A percentile compares a stretch with the other conserved stretches of the same genome.
phyloP scores from a whole-genome alignment of 2,113 vertebrate species.

The Entelurus aequoreus region DNA sequence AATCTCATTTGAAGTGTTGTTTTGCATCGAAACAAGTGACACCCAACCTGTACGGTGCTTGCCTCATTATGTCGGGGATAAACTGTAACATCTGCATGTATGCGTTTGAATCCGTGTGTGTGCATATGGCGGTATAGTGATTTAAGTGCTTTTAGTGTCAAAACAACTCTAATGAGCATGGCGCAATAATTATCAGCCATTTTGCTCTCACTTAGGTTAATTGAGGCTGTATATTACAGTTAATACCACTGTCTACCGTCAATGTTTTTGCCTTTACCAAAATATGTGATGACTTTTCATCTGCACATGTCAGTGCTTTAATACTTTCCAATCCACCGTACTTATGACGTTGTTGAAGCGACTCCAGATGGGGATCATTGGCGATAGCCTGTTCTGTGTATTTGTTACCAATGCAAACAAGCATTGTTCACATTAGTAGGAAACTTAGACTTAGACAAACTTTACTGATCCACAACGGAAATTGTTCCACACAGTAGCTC shows the following conservation, averaged over 20 bases:
- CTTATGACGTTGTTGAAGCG: constrained; percentile 52
- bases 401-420: constrained; percentile 25
- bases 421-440: constrained; percentile 13
- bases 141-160: constrained; percentile 65
- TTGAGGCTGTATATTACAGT: constrained; percentile 58
- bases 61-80: constrained; percentile 65
- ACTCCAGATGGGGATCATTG: constrained; percentile 53
- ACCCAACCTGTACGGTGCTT: constrained; percentile 59
- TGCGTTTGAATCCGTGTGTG: constrained; percentile 45
- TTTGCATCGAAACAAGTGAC: constrained; percentile 50
- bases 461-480: too few species aligned
- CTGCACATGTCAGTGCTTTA: constrained; percentile 57
- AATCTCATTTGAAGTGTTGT: constrained; percentile 53
- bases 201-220: constrained; percentile 58
- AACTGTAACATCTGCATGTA: constrained; percentile 58
- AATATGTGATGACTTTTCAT: constrained; percentile 54
- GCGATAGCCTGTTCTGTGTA: constrained; percentile 29
- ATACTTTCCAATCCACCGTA: constrained; percentile 57
- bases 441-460: constrained; percentile 7
- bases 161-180: constrained; percentile 64
- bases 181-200: constrained; percentile 67
- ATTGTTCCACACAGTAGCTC: too few species aligned
- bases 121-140: constrained; percentile 43
- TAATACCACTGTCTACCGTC: constrained; percentile 39
- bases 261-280: constrained; percentile 47